These are phyloP conservation scores for Ctenoplectra terminalis DNA, from an alignment of 1,140 invertebrate genomes.

Conservation along the genomic window DNA sequence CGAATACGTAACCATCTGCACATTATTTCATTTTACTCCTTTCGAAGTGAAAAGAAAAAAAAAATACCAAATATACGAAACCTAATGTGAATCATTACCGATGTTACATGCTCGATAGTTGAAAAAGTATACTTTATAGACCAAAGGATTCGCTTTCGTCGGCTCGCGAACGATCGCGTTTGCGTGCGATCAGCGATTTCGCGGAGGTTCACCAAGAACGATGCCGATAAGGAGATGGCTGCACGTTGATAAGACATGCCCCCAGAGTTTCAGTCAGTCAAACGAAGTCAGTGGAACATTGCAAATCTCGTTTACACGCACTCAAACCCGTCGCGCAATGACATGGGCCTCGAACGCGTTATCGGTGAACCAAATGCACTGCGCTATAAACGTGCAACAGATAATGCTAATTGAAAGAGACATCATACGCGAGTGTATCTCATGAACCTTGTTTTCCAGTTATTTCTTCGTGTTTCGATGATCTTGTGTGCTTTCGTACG, in stretches of 20 bases:
- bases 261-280: slow-evolving; percentile 45
- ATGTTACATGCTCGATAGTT: no score
- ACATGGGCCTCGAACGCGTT: not conserved
- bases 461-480: not conserved
- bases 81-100: no score
- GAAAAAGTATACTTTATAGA: not conserved
- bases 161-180: not conserved
- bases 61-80: no score
- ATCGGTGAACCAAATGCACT: not conserved
- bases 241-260: slow-evolving; percentile 64
- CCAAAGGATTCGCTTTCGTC: not conserved
- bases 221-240: slow-evolving; percentile 67
- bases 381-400: not conserved
- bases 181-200: slow-evolving; percentile 60
- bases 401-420: not conserved
- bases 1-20: no score
- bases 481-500: not conserved
- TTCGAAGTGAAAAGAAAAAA: no score
- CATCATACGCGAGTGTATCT: not conserved
- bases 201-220: slow-evolving; percentile 43
- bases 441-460: not conserved
- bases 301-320: not conserved
- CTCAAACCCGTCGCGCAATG: not conserved
- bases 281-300: slow-evolving; percentile 25
- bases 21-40: no score